Percentiles rank a stretch among this genome's conserved stretches.
Evolutionary conservation across 2,888 invertebrate species (phyloP).

Genomic region (Pheosia tremula): DNA sequence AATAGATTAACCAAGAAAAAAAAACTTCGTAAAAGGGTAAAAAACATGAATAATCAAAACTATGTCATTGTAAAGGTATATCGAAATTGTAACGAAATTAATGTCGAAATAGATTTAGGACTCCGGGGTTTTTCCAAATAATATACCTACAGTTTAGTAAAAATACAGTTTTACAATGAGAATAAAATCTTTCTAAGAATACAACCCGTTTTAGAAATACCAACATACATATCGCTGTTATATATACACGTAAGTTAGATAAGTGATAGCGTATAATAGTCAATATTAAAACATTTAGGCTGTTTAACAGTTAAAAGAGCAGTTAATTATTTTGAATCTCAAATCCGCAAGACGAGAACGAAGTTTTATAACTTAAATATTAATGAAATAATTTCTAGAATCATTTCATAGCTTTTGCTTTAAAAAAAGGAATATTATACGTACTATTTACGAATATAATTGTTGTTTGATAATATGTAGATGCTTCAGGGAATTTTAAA

Average conservation of each 20-base stretch:
- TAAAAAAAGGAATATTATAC: conserved; percentile 55
- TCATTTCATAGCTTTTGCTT: conserved; percentile 63
- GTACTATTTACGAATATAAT: conserved; percentile 58
- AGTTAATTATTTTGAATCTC: conserved; percentile 43
- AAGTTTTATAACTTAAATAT: conserved; percentile 31
- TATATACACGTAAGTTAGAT: conserved; percentile 70
- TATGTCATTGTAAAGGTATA: conserved; percentile 63
- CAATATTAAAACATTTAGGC: conserved; percentile 75
- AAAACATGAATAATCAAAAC: conserved; percentile 69
- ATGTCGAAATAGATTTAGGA: conserved; percentile 65
- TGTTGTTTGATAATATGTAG: conserved; percentile 47
- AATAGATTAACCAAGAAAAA: conserved; percentile 54
- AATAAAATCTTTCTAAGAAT: conserved; percentile 52
- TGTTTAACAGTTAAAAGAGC: conserved; percentile 71
- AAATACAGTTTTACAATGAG: conserved; percentile 55
- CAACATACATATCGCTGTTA: conserved; percentile 84
- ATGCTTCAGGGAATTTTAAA: conserved; percentile 27
- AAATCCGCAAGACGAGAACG: conserved; percentile 32
- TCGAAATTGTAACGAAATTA: conserved; percentile 63
- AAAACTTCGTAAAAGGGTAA: conserved; percentile 59
- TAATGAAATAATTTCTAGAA: conserved; percentile 41
- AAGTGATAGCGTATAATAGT: conserved; percentile 74
- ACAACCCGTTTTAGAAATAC: conserved; percentile 76
- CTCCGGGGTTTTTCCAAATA: conserved; percentile 41
- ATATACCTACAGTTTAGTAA: conserved; percentile 54